phyloP scores from a whole-genome alignment of 2,797 vertebrate species.

The Sebastes melanostomus region DNA sequence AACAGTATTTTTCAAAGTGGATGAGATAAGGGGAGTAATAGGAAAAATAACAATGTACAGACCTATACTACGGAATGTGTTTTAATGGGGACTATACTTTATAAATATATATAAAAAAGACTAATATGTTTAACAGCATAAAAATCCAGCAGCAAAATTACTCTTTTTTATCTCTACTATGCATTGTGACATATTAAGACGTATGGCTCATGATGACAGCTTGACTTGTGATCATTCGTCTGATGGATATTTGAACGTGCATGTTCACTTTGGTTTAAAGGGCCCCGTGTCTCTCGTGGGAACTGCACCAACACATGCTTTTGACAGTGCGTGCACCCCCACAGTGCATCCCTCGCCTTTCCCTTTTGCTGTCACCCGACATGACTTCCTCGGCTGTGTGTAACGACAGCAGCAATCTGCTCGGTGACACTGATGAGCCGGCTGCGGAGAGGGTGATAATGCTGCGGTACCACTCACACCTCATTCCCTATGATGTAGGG shows the following conservation, averaged over 20 bases:
- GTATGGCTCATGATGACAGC: constrained; percentile 19
- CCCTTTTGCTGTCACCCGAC: constrained; percentile 71
- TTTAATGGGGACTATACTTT: background rate
- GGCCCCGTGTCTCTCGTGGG: constrained; percentile 53
- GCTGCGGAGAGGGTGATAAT: constrained; percentile 62
- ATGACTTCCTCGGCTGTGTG: constrained; percentile 65
- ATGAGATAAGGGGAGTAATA: constrained; percentile 50
- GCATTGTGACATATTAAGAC: constrained; percentile 6
- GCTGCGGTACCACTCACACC: constrained; percentile 55
- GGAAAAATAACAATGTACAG: constrained; percentile 27
- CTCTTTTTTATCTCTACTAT: background rate
- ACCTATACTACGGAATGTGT: background rate
- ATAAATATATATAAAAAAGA: background rate
- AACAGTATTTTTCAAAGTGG: constrained; percentile 56
- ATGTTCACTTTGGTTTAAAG: constrained; percentile 69
- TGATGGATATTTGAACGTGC: constrained; percentile 70
- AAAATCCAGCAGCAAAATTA: background rate
- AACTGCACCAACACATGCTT: constrained; percentile 39
- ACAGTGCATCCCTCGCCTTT: constrained; percentile 37
- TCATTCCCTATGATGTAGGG: constrained; percentile 68
- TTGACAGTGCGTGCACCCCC: constrained; percentile 61
- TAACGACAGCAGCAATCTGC: constrained; percentile 75
- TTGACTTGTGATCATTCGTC: constrained; percentile 55
- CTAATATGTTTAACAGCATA: background rate
- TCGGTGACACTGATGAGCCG: constrained; percentile 74